phyloP scores from a whole-genome alignment of 1,140 invertebrate genomes.

The Cylas formicarius region DNA sequence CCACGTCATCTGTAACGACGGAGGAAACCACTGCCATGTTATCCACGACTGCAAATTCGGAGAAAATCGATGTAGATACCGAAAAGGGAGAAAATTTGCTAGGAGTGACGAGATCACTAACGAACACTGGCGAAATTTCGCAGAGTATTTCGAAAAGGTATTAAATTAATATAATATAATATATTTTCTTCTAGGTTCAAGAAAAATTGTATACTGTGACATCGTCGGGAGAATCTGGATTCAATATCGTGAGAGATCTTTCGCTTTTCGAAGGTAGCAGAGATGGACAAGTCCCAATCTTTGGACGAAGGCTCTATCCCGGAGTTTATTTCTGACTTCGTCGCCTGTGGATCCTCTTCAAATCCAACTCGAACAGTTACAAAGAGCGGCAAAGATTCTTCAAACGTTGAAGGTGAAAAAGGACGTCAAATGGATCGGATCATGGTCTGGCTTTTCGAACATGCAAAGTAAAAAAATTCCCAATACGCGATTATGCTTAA shows the following conservation, averaged over 20 bases:
- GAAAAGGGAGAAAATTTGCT: background rate
- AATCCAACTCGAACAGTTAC: slow-evolving; percentile 4
- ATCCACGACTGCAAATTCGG: slow-evolving; percentile 12
- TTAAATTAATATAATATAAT: background rate
- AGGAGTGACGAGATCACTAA: background rate
- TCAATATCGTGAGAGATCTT: slow-evolving; percentile 12
- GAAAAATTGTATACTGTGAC: slow-evolving; percentile 17
- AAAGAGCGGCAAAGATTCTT: background rate
- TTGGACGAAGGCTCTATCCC: slow-evolving; percentile 7
- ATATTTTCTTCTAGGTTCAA: background rate
- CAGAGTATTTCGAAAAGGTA: slow-evolving; percentile 14
- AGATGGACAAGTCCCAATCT: slow-evolving; percentile 9
- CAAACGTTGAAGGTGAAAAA: background rate
- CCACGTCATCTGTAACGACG: background rate
- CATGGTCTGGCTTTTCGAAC: slow-evolving; percentile 1
- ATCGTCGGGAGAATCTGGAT: slow-evolving; percentile 13
- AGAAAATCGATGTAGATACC: slow-evolving; percentile 1
- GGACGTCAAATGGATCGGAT: slow-evolving; percentile 1
- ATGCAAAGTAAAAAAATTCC: background rate
- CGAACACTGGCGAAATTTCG: slow-evolving; percentile 9
- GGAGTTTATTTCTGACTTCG: slow-evolving; percentile 11
- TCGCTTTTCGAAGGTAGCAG: slow-evolving; percentile 8
- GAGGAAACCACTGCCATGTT: slow-evolving; percentile 15
- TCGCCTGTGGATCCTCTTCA: slow-evolving; percentile 12
- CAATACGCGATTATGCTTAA: background rate